Evolutionary conservation across 2,113 vertebrate genomes (phyloP).

Genomic region (Montifringilla adamsi): DNA sequence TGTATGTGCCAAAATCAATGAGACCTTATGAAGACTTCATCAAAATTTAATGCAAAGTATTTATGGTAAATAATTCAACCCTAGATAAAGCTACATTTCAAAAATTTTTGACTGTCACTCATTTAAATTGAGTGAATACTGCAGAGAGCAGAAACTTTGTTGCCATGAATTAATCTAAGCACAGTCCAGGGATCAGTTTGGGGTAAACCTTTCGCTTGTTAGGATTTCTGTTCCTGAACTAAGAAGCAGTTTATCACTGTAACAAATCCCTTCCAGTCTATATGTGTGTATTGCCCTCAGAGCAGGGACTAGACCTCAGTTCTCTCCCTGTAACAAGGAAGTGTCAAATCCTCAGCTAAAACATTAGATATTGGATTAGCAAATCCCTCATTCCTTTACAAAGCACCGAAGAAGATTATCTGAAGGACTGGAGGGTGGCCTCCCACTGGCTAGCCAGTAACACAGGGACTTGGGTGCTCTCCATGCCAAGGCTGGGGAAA

Average conservation of each 20-base stretch:
- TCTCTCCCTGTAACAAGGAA: not conserved
- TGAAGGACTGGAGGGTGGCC: not conserved
- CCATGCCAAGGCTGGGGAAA: not conserved
- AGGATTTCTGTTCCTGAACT: not conserved
- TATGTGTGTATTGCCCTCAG: not conserved
- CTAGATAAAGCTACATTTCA: not conserved
- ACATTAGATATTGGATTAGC: not conserved
- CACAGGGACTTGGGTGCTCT: fast-evolving
- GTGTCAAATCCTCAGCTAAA: not conserved
- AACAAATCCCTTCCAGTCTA: not conserved
- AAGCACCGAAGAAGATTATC: not conserved
- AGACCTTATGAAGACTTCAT: slow-evolving; percentile 17
- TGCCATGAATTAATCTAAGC: not conserved
- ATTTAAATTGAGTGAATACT: not conserved
- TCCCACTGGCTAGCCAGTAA: too few relatives aligned
- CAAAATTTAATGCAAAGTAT: not conserved
- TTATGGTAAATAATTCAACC: slow-evolving; percentile 13
- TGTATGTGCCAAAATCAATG: not conserved
- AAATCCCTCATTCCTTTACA: not conserved
- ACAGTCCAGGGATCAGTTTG: not conserved
- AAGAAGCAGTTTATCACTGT: not conserved
- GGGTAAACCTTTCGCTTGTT: not conserved
- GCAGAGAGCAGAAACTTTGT: not conserved
- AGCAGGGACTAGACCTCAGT: not conserved
- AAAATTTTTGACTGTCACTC: not conserved